Percentiles rank a stretch among this genome's conserved stretches.
phyloP scores from a whole-genome alignment of 2,797 vertebrate species.

The Cryptoblepharus egeriae region DNA sequence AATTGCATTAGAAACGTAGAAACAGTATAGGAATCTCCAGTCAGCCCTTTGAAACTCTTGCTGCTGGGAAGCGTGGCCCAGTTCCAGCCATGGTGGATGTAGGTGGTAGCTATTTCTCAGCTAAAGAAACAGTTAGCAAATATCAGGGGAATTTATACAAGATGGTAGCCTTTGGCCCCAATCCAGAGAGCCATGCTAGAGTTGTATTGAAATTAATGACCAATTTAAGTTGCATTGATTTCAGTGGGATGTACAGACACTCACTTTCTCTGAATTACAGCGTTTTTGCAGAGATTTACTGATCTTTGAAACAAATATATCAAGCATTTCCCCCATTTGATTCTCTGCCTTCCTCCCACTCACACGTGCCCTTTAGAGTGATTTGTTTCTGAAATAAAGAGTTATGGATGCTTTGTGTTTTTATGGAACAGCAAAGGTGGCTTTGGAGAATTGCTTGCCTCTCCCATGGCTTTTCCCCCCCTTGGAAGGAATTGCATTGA shows the following conservation, averaged over 20 bases:
- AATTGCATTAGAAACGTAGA: no score
- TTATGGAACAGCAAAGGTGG: constrained; percentile 24
- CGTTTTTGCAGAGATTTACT: constrained; percentile 31
- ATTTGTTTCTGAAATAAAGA: constrained; percentile 47
- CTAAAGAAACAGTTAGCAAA: not conserved
- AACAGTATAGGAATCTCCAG: no score
- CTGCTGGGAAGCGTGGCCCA: no score
- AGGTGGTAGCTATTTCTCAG: not conserved
- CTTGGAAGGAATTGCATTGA: constrained; percentile 44
- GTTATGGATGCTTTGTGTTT: not conserved
- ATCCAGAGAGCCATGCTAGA: not conserved
- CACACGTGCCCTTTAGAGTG: constrained; percentile 37
- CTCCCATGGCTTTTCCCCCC: constrained; percentile 17
- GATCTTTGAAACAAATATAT: constrained; percentile 28
- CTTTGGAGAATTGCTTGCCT: constrained; percentile 24
- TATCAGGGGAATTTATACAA: not conserved
- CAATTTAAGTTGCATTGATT: not conserved
- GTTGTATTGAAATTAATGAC: not conserved
- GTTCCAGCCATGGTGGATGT: no score
- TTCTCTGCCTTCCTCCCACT: constrained; percentile 13
- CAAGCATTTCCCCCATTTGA: constrained; percentile 11
- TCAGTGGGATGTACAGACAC: not conserved
- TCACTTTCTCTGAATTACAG: constrained; percentile 16
- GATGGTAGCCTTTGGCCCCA: not conserved
- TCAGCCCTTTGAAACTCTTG: no score